A percentile compares a stretch with the other conserved stretches of the same genome.
Evolutionary conservation across 2,888 invertebrate species (phyloP).

Genomic region (Drosophila falleni): DNA sequence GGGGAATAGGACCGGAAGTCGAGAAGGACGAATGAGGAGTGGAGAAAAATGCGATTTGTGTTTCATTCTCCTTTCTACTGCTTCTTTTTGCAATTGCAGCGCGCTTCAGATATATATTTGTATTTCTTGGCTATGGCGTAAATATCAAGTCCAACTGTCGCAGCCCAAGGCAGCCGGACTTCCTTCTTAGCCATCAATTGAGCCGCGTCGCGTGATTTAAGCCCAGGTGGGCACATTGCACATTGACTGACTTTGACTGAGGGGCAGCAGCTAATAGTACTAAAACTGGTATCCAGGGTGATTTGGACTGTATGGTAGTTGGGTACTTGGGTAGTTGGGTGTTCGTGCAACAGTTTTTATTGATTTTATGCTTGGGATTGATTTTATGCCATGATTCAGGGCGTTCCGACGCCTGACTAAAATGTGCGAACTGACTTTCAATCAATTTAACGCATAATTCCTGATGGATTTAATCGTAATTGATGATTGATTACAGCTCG

Average conservation of each 20-base stretch:
- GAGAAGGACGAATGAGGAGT: background rate
- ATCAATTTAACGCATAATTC: constrained; percentile 85
- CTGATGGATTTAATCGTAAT: constrained; percentile 84
- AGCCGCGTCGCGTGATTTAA: constrained; percentile 53
- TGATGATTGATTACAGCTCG: constrained; percentile 84
- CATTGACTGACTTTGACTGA: constrained; percentile 64
- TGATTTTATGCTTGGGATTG: constrained; percentile 71
- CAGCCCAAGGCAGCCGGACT: constrained; percentile 12
- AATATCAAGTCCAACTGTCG: constrained; percentile 46
- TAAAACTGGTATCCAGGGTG: background rate
- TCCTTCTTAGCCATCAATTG: constrained; percentile 55
- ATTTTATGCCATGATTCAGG: constrained; percentile 74
- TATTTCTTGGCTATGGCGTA: constrained; percentile 51
- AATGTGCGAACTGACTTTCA: constrained; percentile 80
- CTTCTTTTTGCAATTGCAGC: constrained; percentile 34
- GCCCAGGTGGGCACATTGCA: constrained; percentile 40
- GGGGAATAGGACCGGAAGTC: background rate
- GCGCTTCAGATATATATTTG: constrained; percentile 64
- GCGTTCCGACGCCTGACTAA: constrained; percentile 37
- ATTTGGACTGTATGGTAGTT: background rate
- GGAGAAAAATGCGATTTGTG: constrained; percentile 17
- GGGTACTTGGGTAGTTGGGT: too few species aligned
- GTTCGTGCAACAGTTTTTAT: constrained; percentile 64
- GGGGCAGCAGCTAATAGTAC: constrained; percentile 54
- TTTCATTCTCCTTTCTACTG: constrained; percentile 13